Base-by-base conservation (phyloP, 2,113 vertebrate genomes). In the Nanorana parkeri region DNA sequence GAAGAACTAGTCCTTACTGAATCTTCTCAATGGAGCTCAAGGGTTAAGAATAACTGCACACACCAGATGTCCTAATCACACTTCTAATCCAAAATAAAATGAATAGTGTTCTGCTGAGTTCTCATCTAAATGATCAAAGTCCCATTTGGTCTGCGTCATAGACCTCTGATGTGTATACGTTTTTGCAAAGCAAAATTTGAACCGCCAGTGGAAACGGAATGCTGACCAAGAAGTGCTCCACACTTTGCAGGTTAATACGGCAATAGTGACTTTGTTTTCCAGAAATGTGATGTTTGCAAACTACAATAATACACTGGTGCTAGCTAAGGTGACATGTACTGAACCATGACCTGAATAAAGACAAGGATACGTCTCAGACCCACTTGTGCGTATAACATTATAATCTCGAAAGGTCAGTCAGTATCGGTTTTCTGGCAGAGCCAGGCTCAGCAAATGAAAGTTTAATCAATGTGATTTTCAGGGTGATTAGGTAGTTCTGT, bases 371-470 rank as follows among this genome's bases (percentile, higher is more conserved):
- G n/a, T n/a, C 77, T 36, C 41, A 58, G 52, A 79, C 77, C 64
- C 64, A 68, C n/a, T 68, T 68, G 77, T 68, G 77, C 77, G 64
- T 78, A 68, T 41, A 68, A 54, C 8, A 56, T 56, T 56, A 55
- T 68, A 79, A 56, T 68, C 51, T 68, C 17, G 10, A 26, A 47
- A 41, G 64, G 52, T 68, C 51, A 28, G 65, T 65, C 63, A 24
- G 65, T 58, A 58, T 63, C 36, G 32, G 23, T 19, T 61, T 23
- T 32, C 21, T 19, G 29, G 23, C 64, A n/a, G 19, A 60, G 36
- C 15, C 17, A 29, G 72, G 55, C 60, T 41, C 72, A 75, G 29
- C 21, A 32, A 75, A 41, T 36, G 20, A 21, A 61, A 61, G 58
- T 60, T 23, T 47, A 36, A 61, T 41, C 28, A 60, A 29, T 29